Evolutionary conservation across 1,140 invertebrate species (phyloP).

Genomic region (Diuraphis noxia): DNA sequence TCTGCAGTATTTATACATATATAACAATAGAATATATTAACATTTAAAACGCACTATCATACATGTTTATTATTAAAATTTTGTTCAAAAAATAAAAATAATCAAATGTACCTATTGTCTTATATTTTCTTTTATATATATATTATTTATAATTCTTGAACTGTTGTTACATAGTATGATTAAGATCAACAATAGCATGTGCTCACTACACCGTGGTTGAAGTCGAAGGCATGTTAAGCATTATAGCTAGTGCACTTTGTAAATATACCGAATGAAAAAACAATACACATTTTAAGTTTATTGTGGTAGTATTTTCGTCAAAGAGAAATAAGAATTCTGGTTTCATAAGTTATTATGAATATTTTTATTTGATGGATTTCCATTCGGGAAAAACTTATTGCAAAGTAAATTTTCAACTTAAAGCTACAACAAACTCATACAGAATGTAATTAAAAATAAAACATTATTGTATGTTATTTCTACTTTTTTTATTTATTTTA

Average conservation of each 20-base stretch:
- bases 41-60: neutral
- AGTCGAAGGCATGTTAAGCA: neutral
- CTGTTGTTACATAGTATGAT: neutral
- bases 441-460: no score
- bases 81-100: neutral
- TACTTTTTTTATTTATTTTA: no score
- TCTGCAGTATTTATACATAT: neutral
- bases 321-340: neutral
- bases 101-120: neutral
- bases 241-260: neutral
- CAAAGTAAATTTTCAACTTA: neutral
- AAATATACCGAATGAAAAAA: neutral
- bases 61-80: no score
- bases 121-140: neutral
- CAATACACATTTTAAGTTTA: neutral
- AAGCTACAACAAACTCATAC: neutral
- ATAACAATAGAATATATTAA: neutral
- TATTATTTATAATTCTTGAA: neutral
- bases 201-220: neutral
- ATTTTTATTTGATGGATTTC: neutral
- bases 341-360: neutral
- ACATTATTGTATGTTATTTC: no score
- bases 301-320: neutral
- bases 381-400: neutral
- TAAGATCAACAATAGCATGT: neutral